Percentiles rank a stretch among this genome's conserved stretches.
Evolutionary conservation across 1,140 invertebrate species (phyloP).

Genomic region (Drosophila baimaii): DNA sequence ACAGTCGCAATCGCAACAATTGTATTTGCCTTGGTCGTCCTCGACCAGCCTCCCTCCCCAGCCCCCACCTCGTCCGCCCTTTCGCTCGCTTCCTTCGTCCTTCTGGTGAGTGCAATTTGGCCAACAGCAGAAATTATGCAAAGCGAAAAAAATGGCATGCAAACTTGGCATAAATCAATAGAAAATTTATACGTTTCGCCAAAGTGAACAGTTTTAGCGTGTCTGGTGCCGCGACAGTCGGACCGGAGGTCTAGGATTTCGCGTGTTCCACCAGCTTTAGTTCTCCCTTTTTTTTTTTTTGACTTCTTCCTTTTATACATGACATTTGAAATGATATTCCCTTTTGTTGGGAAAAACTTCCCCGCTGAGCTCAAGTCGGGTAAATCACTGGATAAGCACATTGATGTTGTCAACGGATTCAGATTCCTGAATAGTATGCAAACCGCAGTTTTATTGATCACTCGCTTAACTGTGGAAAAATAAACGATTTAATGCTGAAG

Average conservation of each 20-base stretch:
- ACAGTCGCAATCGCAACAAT: constrained; percentile 74
- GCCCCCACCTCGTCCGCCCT: neutral
- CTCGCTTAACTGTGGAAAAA: constrained; percentile 20
- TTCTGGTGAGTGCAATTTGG: constrained; percentile 66
- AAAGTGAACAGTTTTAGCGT: constrained; percentile 73
- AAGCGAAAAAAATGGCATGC: constrained; percentile 81
- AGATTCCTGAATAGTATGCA: constrained; percentile 31
- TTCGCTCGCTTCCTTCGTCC: neutral
- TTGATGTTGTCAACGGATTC: constrained; percentile 51
- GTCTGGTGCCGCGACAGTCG: constrained; percentile 49
- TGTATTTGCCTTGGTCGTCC: constrained; percentile 60
- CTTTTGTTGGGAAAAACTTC: constrained; percentile 43
- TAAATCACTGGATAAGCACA: constrained; percentile 55
- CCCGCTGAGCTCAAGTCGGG: constrained; percentile 36
- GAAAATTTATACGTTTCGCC: constrained; percentile 81
- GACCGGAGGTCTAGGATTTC: constrained; percentile 60
- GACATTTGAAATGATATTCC: constrained; percentile 57
- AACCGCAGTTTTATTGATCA: constrained; percentile 33
- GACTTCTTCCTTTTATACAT: constrained; percentile 43
- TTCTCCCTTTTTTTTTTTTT: constrained; percentile 24
- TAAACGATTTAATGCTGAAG: neutral
- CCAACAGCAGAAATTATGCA: constrained; percentile 80
- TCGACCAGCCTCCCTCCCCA: constrained; percentile 10
- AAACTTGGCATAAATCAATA: constrained; percentile 83
- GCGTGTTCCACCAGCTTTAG: constrained; percentile 55